These are phyloP conservation scores for Chaenodraco wilsoni DNA, from an alignment of 2,797 vertebrate species.

Conservation along the genomic window DNA sequence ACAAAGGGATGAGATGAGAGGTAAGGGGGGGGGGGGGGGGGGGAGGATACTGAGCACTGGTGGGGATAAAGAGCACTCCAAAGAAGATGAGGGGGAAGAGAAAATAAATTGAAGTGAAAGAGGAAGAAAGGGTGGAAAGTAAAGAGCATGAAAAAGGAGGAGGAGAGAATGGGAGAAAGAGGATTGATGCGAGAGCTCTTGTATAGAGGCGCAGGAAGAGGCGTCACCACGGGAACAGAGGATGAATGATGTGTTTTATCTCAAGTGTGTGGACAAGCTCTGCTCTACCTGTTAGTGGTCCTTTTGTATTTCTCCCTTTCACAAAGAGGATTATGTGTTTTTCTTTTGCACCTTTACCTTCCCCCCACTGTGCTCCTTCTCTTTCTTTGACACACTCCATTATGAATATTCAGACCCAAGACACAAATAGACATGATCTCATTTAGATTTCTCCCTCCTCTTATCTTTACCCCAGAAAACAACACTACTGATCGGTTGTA, in stretches of 20 bases:
- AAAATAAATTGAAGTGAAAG: conserved; percentile 48
- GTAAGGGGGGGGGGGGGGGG: conserved; percentile 26
- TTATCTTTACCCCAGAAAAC: neutral
- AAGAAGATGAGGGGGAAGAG: conserved; percentile 47
- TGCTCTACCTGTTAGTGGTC: conserved; percentile 11
- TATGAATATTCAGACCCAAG: conserved; percentile 55
- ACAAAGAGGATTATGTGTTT: conserved; percentile 25
- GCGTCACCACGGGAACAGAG: conserved; percentile 42
- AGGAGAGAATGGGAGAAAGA: conserved; percentile 8
- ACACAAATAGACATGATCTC: conserved; percentile 33
- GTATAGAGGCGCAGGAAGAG: conserved; percentile 19
- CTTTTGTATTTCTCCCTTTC: conserved; percentile 6
- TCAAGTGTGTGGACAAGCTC: conserved; percentile 18
- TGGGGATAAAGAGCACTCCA: conserved; percentile 50
- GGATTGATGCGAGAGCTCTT: conserved; percentile 37
- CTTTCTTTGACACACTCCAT: conserved; percentile 19
- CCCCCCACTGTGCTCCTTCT: conserved; percentile 1
- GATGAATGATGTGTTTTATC: conserved; percentile 49
- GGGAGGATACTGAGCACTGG: conserved; percentile 48
- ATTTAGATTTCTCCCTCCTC: conserved; percentile 30
- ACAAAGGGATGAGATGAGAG: conserved; percentile 39
- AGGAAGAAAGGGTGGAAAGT: conserved; percentile 39
- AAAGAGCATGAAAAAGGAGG: conserved; percentile 28
- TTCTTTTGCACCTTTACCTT: conserved; percentile 23
- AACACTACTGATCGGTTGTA: neutral